phyloP scores from a whole-genome alignment of 2,888 invertebrate species.

The Rhagium mordax region DNA sequence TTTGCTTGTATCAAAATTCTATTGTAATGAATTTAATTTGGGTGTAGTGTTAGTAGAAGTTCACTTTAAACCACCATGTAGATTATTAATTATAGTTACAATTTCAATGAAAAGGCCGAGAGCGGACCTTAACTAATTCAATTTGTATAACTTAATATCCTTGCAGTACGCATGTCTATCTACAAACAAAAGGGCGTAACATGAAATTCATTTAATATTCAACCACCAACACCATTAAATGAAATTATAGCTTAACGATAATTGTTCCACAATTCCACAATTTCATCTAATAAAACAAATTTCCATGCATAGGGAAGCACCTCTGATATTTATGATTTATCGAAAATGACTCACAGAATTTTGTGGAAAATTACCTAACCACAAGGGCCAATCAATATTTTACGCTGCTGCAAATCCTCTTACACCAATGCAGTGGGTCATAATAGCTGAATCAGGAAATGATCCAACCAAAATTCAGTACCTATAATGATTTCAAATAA shows the following conservation, averaged over 20 bases:
- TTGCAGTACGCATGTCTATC: conserved; percentile 51
- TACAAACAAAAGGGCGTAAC: conserved; percentile 52
- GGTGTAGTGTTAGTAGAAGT: conserved; percentile 34
- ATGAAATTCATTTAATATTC: conserved; percentile 53
- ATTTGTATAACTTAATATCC: conserved; percentile 53
- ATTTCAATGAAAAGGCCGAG: conserved; percentile 49
- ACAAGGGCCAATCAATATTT: too few species aligned
- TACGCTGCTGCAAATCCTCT: too few species aligned
- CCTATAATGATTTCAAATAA: too few species aligned
- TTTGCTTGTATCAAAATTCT: conserved; percentile 28
- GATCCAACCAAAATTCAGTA: too few species aligned
- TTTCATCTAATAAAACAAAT: conserved; percentile 38
- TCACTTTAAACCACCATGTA: conserved; percentile 38
- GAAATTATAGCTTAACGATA: conserved; percentile 54
- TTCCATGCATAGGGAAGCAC: conserved; percentile 8
- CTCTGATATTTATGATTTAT: background rate
- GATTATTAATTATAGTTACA: conserved; percentile 49
- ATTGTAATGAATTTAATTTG: conserved; percentile 37
- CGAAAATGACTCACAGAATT: background rate
- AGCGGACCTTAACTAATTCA: conserved; percentile 52
- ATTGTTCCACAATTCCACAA: conserved; percentile 48
- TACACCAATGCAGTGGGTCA: too few species aligned
- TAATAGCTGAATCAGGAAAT: too few species aligned
- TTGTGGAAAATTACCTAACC: too few species aligned
- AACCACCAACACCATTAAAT: conserved; percentile 50